These are phyloP conservation scores for Aegotheles bennettii DNA, from an alignment of 2,113 vertebrate genomes.

Conservation along the genomic window DNA sequence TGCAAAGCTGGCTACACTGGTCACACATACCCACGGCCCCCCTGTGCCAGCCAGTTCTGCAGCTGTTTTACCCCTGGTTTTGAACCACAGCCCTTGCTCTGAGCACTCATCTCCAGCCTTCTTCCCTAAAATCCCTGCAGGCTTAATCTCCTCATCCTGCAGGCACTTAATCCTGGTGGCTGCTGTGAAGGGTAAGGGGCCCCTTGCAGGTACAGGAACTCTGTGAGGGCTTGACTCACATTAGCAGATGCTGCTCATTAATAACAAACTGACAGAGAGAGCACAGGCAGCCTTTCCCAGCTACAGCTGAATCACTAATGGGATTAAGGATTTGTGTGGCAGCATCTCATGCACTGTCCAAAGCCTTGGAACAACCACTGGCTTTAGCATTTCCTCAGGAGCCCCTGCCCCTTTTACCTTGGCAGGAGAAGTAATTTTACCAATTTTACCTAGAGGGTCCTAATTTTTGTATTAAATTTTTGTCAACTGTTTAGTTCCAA, in stretches of 20 bases:
- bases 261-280: neutral
- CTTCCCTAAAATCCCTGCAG: neutral
- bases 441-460: neutral
- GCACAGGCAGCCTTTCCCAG: neutral
- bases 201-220: neutral
- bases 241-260: neutral
- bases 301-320: neutral
- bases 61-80: neutral
- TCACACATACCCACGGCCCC: neutral
- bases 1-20: neutral
- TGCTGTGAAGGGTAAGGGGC: neutral
- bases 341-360: neutral
- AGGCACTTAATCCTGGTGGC: neutral
- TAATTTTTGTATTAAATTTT: neutral
- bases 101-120: neutral
- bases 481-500: neutral
- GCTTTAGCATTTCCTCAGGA: neutral
- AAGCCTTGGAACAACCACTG: neutral
- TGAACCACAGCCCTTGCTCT: neutral
- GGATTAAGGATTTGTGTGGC: neutral
- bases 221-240: rapidly evolving
- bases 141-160: neutral
- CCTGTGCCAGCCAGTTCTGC: neutral
- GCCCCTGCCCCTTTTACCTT: neutral
- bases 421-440: neutral